Base-by-base conservation (phyloP, 2,888 invertebrate species). In the Oxystoma pomonae region DNA sequence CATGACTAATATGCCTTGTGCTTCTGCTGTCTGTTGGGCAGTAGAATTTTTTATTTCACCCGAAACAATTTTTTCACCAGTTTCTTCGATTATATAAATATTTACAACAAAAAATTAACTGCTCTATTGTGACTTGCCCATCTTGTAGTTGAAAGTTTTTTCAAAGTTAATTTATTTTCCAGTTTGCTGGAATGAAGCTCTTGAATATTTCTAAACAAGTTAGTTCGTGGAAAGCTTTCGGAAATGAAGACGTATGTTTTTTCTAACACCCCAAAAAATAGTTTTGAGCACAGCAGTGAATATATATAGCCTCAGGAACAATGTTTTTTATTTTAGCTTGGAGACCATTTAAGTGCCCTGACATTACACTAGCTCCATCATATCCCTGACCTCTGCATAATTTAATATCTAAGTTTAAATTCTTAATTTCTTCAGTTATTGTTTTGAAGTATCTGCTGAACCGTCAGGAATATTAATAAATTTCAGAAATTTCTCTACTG, bases 201-300 rank as follows among this genome's bases (percentile, higher is more conserved):
- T 21, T 60, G 60, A 18, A 55, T 55, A 22, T 50, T n/a, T 55
- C 20, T 20, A 55, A 60, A 60, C 2, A 60, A 18, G n/a, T 60
- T 60, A 3, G 55, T n/a, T 17, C 60, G 19, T 16, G 55, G 60
- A 60, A 60, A 60, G 18, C 60, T 55, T 55, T 60, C 55, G 16
- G 60, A 17, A 22, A 60, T 60, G 55, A 59, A n/a, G n/a, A 60
- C 55, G 21, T 60, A 57, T 19, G 35, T 20, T 56, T 61, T 22
- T 61, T 57, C 57, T 20, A 57, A 22, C 7, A 9, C 16, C 49
- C 59, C 59, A 59, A 59, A 59, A 52, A 59, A 59, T 16, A 51
- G 21, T 52, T 59, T 59, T 60, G 55, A 16, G 60, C 60, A 60
- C 60, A 60, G n/a, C 60, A 60, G 16, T 60, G 55, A 3, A 61